A percentile compares a stretch with the other conserved stretches of the same genome.
These are phyloP conservation scores for Trissonchulus sp. DNA, from an alignment of 2,888 invertebrate species.

Conservation along the genomic window DNA sequence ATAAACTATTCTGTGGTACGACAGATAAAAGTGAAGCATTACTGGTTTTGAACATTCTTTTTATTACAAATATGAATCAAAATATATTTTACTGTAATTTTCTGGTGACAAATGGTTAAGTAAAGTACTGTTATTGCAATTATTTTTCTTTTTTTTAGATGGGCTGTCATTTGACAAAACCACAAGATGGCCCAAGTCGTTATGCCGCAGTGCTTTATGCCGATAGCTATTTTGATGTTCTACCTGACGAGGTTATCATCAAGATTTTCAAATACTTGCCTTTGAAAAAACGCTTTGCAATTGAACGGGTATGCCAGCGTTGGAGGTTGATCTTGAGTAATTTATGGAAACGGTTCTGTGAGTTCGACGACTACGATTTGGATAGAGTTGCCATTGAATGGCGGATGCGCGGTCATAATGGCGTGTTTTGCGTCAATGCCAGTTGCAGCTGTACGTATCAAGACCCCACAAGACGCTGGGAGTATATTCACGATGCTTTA, in stretches of 20 bases:
- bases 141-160: too few species aligned
- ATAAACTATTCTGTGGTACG: too few species aligned
- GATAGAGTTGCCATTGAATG: background rate
- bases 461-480: background rate
- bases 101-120: too few species aligned
- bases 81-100: too few species aligned
- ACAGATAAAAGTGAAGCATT: too few species aligned
- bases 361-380: conserved; percentile 1
- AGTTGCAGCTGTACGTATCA: background rate
- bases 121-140: too few species aligned
- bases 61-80: too few species aligned
- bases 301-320: background rate
- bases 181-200: too few species aligned
- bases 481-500: background rate
- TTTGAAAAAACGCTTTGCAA: background rate
- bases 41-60: too few species aligned
- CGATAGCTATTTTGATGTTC: background rate
- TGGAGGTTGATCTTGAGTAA: background rate
- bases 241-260: background rate
- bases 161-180: too few species aligned
- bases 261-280: background rate
- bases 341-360: background rate
- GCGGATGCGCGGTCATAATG: background rate
- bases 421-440: background rate
- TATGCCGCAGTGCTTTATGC: too few species aligned